Conservation (phyloP, 2,888 invertebrate species). For the Argyresthia albistria region DNA sequence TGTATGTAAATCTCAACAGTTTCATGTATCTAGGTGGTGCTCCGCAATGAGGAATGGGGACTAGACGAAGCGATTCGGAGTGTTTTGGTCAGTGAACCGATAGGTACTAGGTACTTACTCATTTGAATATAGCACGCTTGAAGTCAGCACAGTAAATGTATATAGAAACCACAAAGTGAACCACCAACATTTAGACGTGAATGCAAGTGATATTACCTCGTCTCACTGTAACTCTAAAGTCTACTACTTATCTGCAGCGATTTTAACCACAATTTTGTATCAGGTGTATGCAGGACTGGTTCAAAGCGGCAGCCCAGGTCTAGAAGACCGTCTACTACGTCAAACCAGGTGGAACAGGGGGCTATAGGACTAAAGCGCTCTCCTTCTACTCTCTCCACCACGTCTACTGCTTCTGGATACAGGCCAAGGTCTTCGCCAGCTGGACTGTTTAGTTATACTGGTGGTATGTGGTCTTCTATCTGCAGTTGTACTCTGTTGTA, state of each 20-base stretch:
- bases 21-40: no score
- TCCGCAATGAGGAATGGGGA: no score
- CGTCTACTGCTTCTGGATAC: slow-evolving; percentile 58
- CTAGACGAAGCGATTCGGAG: no score
- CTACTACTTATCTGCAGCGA: no score
- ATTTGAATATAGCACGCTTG: no score
- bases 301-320: slow-evolving; percentile 64
- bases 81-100: no score
- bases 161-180: no score
- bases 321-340: slow-evolving; percentile 48
- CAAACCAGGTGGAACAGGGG: slow-evolving; percentile 26
- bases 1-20: no score
- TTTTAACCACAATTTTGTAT: slow-evolving; percentile 3
- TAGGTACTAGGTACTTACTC: no score
- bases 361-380: slow-evolving; percentile 37
- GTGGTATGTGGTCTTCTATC: slow-evolving; percentile 32
- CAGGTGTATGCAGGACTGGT: slow-evolving; percentile 66
- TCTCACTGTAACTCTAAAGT: background rate
- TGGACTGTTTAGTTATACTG: slow-evolving; percentile 83
- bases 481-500: no score
- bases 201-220: background rate
- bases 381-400: slow-evolving; percentile 58
- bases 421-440: slow-evolving; percentile 85
- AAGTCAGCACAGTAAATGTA: no score
- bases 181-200: no score